Conservation (phyloP, 2,113 vertebrate genomes). For the Brachyhypopomus occidentalis region DNA sequence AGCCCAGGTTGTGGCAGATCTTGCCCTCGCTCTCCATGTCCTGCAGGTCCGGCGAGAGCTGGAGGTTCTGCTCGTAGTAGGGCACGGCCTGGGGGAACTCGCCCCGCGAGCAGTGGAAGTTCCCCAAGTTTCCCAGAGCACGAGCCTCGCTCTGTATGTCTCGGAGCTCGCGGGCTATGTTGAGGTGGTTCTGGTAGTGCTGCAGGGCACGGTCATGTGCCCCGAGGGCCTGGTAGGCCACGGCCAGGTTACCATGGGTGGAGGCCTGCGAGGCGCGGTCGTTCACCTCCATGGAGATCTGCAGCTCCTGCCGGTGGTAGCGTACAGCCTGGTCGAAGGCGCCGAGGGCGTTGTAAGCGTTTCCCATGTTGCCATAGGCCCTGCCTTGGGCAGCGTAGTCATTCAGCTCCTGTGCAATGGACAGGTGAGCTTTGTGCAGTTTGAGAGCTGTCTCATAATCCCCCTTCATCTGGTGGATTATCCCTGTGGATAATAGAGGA, state of each 20-base stretch:
- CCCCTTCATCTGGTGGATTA: conserved; percentile 96
- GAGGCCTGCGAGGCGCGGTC: conserved; percentile 94
- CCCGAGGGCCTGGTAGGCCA: conserved; percentile 91
- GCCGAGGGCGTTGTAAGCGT: conserved; percentile 88
- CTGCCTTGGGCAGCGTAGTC: conserved; percentile 92
- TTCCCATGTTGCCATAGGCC: conserved; percentile 96
- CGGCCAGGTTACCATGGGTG: conserved; percentile 91
- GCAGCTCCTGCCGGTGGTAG: conserved; percentile 92
- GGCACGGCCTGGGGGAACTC: conserved; percentile 89
- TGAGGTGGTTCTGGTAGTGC: conserved; percentile 94
- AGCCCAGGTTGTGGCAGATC: conserved; percentile 94
- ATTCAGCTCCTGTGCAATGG: conserved; percentile 88
- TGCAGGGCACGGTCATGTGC: conserved; percentile 92
- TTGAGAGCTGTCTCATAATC: conserved; percentile 88
- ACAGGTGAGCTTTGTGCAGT: conserved; percentile 89
- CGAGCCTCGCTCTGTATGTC: conserved; percentile 90
- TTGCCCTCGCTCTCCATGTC: conserved; percentile 95
- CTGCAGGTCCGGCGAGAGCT: conserved; percentile 84
- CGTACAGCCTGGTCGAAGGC: conserved; percentile 88
- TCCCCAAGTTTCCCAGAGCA: conserved; percentile 91
- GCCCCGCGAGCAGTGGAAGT: conserved; percentile 91
- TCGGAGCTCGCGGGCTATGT: conserved; percentile 87
- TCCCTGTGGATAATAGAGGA: conserved; percentile 73
- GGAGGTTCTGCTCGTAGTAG: conserved; percentile 91
- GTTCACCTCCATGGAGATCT: conserved; percentile 95